Percentiles rank a stretch among this genome's conserved stretches.
These are phyloP conservation scores for Sesamia inferens DNA, from an alignment of 2,888 invertebrate genomes.

Conservation along the genomic window DNA sequence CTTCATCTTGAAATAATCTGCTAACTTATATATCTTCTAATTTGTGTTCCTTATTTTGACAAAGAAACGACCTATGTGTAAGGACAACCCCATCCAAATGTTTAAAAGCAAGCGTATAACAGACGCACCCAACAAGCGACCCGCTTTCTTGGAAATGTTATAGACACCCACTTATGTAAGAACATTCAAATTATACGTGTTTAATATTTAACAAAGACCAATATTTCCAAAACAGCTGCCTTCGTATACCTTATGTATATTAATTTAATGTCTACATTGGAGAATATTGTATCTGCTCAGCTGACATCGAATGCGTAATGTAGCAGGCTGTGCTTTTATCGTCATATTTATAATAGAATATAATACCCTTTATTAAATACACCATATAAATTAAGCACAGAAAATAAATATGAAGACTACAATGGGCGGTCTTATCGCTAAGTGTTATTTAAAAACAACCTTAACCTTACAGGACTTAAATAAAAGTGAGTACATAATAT, in stretches of 20 bases:
- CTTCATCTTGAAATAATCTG: too few species aligned
- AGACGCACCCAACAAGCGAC: background rate
- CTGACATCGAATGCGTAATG: background rate
- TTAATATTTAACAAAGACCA: background rate
- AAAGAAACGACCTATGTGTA: background rate
- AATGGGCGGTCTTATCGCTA: too few species aligned
- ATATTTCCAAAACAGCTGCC: background rate
- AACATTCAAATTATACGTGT: background rate
- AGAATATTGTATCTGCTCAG: background rate
- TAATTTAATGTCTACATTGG: background rate
- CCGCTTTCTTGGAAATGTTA: background rate
- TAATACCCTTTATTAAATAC: too few species aligned
- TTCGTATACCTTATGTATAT: background rate
- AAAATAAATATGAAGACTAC: too few species aligned
- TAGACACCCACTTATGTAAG: background rate
- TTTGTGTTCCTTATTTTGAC: too few species aligned
- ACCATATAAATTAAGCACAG: too few species aligned
- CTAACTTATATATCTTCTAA: background rate
- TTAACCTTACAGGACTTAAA: background rate
- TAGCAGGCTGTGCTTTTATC: background rate
- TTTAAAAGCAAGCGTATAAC: constrained; percentile 10
- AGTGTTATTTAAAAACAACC: too few species aligned
- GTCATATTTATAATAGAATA: background rate
- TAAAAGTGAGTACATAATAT: background rate
- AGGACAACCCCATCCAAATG: background rate